Base-by-base conservation (phyloP, 2,797 vertebrate genomes). In the Rhinoraja longicauda region DNA sequence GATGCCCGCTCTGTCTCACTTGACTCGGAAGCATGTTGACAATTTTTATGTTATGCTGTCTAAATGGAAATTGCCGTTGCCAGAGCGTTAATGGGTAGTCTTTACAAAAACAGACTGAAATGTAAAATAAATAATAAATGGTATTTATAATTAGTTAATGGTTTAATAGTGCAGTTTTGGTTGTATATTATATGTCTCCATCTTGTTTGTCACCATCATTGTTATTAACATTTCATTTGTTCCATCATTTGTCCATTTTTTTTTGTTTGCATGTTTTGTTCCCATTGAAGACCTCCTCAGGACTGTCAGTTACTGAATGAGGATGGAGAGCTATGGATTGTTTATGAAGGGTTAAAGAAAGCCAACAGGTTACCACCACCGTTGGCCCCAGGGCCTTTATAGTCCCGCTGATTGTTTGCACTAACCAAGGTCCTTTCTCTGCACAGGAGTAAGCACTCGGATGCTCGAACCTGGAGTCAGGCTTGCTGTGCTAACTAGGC, bases 341-440 rank as follows among this genome's bases (percentile, higher is more conserved):
- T 98, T 96, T 99, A 99, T 98, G 97, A 99, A 97, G 98, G 98
- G 97, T 98, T 99, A 97, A 99, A 99, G 97, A 97, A 98, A 97
- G 97, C 98, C 96, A 98, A 98, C 98, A 99, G 99, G 99, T 99
- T 98, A 95, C 94, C 93, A 95, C 94, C 93, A 96, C 94, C 96
- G 94, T 95, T 96, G 95, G 95, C 94, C 95, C 95, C 94, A 94
- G 94, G 0, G 93, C 86, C 93, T 94, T 94, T 95, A 93, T 94
- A 36, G 92, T 93, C 93, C 93, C 94, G 94, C 94, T 86, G 94
- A 94, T 94, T 95, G 94, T 94, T 95, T 95, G 94, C 94, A 96
- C 96, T 97, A 96, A 96, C 96, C 94, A 93, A 93, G 81, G 78
- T 93, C 94, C 93, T 53, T 95, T 94, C 94, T 94, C 32, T 94